Percentiles rank a stretch among this genome's conserved stretches.
These are phyloP conservation scores for Argopecten irradians DNA, from an alignment of 1,140 invertebrate genomes.

Conservation along the genomic window DNA sequence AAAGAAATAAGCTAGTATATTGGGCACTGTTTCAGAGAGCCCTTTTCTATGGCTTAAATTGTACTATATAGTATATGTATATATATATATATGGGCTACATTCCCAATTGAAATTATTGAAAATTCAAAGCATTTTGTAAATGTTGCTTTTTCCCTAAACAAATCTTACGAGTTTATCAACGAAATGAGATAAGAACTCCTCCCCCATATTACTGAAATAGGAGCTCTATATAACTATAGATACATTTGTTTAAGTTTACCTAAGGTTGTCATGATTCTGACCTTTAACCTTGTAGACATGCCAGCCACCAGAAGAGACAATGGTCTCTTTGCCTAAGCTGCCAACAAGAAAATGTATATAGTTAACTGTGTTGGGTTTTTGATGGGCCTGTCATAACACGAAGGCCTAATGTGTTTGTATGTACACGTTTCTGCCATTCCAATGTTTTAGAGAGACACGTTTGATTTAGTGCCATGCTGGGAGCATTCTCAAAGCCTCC, in stretches of 20 bases:
- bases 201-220: no score
- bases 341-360: neutral
- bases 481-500: neutral
- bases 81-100: no score
- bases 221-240: neutral
- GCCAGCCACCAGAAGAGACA: neutral
- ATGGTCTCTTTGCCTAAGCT: neutral
- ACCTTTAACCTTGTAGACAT: neutral
- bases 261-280: neutral
- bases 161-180: no score
- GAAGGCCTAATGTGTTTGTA: conserved; percentile 1
- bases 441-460: neutral
- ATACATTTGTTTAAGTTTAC: neutral
- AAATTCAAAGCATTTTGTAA: no score
- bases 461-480: neutral
- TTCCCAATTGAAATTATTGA: no score
- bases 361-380: neutral
- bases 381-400: neutral
- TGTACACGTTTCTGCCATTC: conserved; percentile 21
- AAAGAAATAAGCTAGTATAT: no score
- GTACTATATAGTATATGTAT: no score
- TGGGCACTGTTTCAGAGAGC: no score
- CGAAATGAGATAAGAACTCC: no score
- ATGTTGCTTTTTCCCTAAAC: no score
- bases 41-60: no score